Percentiles rank a stretch among this genome's conserved stretches.
phyloP scores from a whole-genome alignment of 2,888 invertebrate species.

The Hybos culiciformis region DNA sequence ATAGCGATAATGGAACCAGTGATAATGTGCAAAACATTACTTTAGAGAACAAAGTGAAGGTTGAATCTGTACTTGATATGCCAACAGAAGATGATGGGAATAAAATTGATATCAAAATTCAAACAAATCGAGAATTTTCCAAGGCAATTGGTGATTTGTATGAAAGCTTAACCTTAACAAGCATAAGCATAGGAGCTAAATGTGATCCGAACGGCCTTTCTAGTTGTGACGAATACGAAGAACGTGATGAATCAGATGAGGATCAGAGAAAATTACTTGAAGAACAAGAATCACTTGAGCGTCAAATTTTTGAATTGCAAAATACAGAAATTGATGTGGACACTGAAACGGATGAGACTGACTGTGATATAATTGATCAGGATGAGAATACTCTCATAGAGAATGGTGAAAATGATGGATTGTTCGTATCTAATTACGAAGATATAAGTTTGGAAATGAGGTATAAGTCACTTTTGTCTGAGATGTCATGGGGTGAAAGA shows the following conservation, averaged over 20 bases:
- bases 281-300: conserved; percentile 60
- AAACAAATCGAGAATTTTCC: conserved; percentile 34
- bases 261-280: conserved; percentile 61
- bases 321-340: conserved; percentile 61
- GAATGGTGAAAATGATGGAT: conserved; percentile 25
- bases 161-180: conserved; percentile 24
- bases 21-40: not conserved
- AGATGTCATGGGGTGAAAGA: conserved; percentile 74
- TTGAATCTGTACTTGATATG: conserved; percentile 6
- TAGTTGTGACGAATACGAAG: conserved; percentile 42
- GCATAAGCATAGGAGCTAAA: conserved; percentile 17
- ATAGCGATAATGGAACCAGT: conserved; percentile 10
- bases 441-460: conserved; percentile 47
- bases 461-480: conserved; percentile 55
- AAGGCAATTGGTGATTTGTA: conserved; percentile 35
- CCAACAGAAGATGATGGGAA: conserved; percentile 17
- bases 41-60: conserved; percentile 1
- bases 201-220: conserved; percentile 21
- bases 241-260: conserved; percentile 47
- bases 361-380: conserved; percentile 30
- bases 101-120: conserved; percentile 36
- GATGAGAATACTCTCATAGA: conserved; percentile 21
- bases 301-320: conserved; percentile 61
- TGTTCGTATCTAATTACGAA: conserved; percentile 32
- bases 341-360: conserved; percentile 67